Evolutionary conservation across 2,888 invertebrate genomes (phyloP).

Genomic region (Chaitophorus viminalis): DNA sequence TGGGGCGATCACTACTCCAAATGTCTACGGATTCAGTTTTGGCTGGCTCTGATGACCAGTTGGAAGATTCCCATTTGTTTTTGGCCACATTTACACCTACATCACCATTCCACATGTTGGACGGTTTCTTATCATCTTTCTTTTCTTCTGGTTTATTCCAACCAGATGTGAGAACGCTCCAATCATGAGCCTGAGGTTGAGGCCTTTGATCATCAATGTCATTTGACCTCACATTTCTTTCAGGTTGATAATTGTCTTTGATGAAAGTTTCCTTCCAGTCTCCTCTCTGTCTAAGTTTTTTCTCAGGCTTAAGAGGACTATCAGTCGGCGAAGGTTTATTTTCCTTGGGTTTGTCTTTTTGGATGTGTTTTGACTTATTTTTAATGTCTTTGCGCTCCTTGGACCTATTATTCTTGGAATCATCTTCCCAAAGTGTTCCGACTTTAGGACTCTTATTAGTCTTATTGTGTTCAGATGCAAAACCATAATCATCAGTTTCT

Average conservation of each 20-base stretch:
- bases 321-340: constrained; percentile 52
- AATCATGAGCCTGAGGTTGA: constrained; percentile 56
- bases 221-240: constrained; percentile 57
- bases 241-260: constrained; percentile 59
- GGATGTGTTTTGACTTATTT: constrained; percentile 56
- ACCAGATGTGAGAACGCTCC: constrained; percentile 57
- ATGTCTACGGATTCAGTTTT: constrained; percentile 57
- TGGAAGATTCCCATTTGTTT: constrained; percentile 58
- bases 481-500: constrained; percentile 56
- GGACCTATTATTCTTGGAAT: constrained; percentile 55
- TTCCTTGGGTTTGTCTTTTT: constrained; percentile 60
- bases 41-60: constrained; percentile 53
- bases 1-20: constrained; percentile 60
- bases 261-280: constrained; percentile 61
- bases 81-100: constrained; percentile 36
- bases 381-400: constrained; percentile 56
- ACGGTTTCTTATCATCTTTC: constrained; percentile 54
- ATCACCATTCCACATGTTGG: constrained; percentile 59
- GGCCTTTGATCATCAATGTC: constrained; percentile 57
- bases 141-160: constrained; percentile 60
- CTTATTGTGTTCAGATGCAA: constrained; percentile 48
- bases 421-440: constrained; percentile 53
- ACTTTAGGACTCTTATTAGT: constrained; percentile 55
- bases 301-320: constrained; percentile 56
- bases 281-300: constrained; percentile 57